Base-by-base conservation (phyloP, 2,113 vertebrate species). In the Tauraco erythrolophus region DNA sequence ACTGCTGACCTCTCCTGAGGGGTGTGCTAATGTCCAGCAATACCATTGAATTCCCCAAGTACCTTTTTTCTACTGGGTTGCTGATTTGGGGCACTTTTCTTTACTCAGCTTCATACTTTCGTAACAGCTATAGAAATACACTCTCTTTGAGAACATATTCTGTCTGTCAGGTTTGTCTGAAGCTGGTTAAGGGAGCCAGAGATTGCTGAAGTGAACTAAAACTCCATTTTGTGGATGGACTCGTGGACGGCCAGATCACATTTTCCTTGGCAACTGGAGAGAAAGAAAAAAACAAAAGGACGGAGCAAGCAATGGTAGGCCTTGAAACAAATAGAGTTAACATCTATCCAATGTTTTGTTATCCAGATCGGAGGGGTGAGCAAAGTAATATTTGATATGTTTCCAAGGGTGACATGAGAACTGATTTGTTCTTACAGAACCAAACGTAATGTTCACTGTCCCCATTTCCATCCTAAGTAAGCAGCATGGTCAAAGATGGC, bases 211-310 rank as follows among this genome's bases (percentile, higher is more conserved):
- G 50, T 0, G 2, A 82, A 45, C 18, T 11, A 21, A 37, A 50
- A 15, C 23, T 57, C 23, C 4, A 4, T 37, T n/a, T 71, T 72
- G 37, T n/a, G 75, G 37, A 7, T 28, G 37, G 53, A 23, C 7
- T 50, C 0, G 1, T 31, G 27, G 18, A 27, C 22, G n/a, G 15
- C 22, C 33, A 16, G 10, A 9, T 68, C 27, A 11, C 2, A 0
- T 58, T 45, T 71, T 43, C 22, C 19, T 33, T 51, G 39, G 19
- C 24, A 64, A 25, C 10, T 7, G 15, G 23, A 8, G 10, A 18
- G 14, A 14, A 11, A 8, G 23, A 7, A 41, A 28, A 69, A 61
- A 68, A 1, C 3, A 14, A 19, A 61, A 54, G 41, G 50, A 70
- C 35, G 14, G 17, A 19, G 17, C 15, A 84, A 70, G 56, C 46